Conservation (phyloP, 2,113 vertebrate species). For the Todiramphus saurophagus region DNA sequence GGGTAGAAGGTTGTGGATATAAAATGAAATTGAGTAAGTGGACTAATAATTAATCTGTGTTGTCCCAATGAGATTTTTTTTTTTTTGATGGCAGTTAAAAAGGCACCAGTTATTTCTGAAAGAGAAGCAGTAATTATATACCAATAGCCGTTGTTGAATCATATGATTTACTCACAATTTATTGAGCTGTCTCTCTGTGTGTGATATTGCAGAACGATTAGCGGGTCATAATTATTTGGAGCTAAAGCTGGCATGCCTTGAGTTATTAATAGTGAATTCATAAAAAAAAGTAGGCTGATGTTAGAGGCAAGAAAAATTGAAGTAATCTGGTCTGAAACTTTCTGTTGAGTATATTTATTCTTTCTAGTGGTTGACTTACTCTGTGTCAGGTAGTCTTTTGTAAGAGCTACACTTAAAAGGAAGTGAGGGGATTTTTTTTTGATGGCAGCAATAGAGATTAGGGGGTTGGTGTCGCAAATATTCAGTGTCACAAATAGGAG, state of each 20-base stretch:
- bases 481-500: background rate
- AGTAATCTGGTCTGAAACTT: background rate
- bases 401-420: background rate
- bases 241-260: background rate
- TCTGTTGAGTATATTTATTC: background rate
- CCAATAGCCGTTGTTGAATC: background rate
- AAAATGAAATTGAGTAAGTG: background rate
- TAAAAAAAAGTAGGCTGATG: background rate
- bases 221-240: background rate
- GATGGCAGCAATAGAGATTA: background rate
- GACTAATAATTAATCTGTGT: background rate
- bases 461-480: background rate
- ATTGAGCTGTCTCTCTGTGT: background rate
- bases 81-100: background rate
- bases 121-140: background rate
- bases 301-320: background rate
- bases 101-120: background rate
- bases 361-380: no score
- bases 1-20: background rate
- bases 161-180: background rate
- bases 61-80: background rate
- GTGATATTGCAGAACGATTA: background rate
- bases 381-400: background rate
- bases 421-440: background rate
- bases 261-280: background rate